Percentiles rank a stretch among this genome's conserved stretches.
Evolutionary conservation across 1,140 invertebrate genomes (phyloP).

Genomic region (Gryllus bimaculatus): DNA sequence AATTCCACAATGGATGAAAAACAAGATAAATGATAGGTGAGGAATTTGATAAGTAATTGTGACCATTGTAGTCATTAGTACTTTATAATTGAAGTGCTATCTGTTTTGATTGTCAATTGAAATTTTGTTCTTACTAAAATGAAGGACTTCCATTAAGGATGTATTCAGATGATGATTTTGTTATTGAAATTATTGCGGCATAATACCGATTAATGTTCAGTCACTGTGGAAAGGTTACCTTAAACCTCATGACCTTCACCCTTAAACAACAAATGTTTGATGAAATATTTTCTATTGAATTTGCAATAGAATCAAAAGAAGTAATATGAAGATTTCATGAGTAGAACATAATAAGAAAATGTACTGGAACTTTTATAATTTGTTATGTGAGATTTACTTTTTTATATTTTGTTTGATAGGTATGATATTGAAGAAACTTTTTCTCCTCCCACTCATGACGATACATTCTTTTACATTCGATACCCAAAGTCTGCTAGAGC

Average conservation of each 20-base stretch:
- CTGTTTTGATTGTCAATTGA: too few species aligned
- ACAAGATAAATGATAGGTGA: constrained; percentile 22
- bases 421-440: constrained; percentile 24
- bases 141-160: too few species aligned
- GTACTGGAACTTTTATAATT: not conserved
- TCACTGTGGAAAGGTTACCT: too few species aligned
- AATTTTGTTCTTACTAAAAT: too few species aligned
- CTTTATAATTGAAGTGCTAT: too few species aligned
- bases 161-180: too few species aligned
- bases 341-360: not conserved
- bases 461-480: constrained; percentile 24
- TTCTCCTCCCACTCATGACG: constrained; percentile 23
- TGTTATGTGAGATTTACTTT: not conserved
- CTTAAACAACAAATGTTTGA: not conserved
- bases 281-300: not conserved
- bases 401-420: constrained; percentile 12
- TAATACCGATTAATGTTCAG: too few species aligned
- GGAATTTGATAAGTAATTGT: not conserved
- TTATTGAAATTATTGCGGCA: too few species aligned
- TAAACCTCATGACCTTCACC: not conserved
- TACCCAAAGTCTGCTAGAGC: constrained; percentile 16
- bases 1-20: constrained; percentile 24
- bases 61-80: not conserved
- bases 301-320: not conserved
- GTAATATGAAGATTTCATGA: not conserved